phyloP scores from a whole-genome alignment of 1,140 invertebrate species.

The Mamestra configurata region DNA sequence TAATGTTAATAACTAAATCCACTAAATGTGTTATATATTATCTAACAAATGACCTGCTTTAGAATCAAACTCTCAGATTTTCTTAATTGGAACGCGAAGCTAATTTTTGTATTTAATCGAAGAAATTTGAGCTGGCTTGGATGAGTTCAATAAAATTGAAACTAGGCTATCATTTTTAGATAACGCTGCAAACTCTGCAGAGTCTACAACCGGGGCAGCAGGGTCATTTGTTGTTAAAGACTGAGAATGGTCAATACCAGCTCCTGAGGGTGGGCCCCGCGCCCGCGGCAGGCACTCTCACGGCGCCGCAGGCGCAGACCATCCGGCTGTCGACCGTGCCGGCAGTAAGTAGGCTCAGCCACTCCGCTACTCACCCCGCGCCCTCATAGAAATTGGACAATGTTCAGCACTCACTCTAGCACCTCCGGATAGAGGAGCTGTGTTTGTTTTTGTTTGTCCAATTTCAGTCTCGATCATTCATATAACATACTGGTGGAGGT shows the following conservation, averaged over 20 bases:
- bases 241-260: constrained; percentile 98
- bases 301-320: constrained; percentile 89
- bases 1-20: constrained; percentile 19
- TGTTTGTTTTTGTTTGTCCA: constrained; percentile 61
- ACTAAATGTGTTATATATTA: constrained; percentile 56
- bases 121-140: constrained; percentile 52
- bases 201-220: constrained; percentile 94
- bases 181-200: constrained; percentile 95
- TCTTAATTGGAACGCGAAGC: constrained; percentile 35
- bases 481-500: constrained; percentile 76
- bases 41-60: constrained; percentile 80
- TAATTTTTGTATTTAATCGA: constrained; percentile 46
- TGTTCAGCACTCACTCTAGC: constrained; percentile 46
- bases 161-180: constrained; percentile 89
- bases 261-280: constrained; percentile 95
- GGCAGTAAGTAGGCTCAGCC: constrained; percentile 84
- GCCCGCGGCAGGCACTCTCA: constrained; percentile 89
- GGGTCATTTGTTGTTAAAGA: constrained; percentile 96
- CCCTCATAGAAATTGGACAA: constrained; percentile 67
- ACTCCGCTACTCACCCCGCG: constrained; percentile 63
- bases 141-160: constrained; percentile 70
- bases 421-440: constrained; percentile 35
- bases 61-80: constrained; percentile 61
- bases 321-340: constrained; percentile 87
- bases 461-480: constrained; percentile 72